A percentile compares a stretch with the other conserved stretches of the same genome.
Conservation (phyloP, 2,888 invertebrate species). For the Hirtodrosophila cameraria region DNA sequence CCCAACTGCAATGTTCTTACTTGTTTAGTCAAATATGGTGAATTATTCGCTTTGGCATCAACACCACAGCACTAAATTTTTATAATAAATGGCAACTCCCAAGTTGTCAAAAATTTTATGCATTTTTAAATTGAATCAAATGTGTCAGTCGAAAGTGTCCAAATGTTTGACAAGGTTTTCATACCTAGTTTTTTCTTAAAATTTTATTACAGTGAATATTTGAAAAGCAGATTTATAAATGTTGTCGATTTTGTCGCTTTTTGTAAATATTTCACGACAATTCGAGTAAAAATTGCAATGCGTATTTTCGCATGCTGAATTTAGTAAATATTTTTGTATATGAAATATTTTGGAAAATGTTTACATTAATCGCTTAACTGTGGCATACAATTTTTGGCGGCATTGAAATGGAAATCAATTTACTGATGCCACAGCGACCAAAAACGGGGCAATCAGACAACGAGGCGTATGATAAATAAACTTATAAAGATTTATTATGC, state of each 20-base stretch:
- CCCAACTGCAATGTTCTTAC: no score
- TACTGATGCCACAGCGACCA: constrained; percentile 11
- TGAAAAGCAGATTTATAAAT: constrained; percentile 22
- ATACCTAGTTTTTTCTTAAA: neutral
- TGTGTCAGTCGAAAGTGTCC: constrained; percentile 14
- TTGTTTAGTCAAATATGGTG: no score
- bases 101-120: constrained; percentile 13
- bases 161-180: constrained; percentile 21
- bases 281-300: constrained; percentile 10
- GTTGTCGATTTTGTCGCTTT: constrained; percentile 14
- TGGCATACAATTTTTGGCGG: constrained; percentile 3
- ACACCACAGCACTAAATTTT: no score
- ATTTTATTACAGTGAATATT: constrained; percentile 23
- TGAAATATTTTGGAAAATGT: constrained; percentile 34
- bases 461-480: constrained; percentile 57
- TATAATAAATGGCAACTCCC: neutral
- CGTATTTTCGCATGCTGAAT: neutral
- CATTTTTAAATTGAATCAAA: constrained; percentile 46
- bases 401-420: constrained; percentile 41
- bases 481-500: constrained; percentile 55
- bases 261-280: constrained; percentile 19
- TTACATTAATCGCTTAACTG: constrained; percentile 46
- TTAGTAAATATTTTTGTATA: constrained; percentile 14
- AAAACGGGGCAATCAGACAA: constrained; percentile 30
- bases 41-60: no score